These are phyloP conservation scores for Capra hircus DNA, from an alignment of 2,113 vertebrate genomes.

Conservation along the genomic window DNA sequence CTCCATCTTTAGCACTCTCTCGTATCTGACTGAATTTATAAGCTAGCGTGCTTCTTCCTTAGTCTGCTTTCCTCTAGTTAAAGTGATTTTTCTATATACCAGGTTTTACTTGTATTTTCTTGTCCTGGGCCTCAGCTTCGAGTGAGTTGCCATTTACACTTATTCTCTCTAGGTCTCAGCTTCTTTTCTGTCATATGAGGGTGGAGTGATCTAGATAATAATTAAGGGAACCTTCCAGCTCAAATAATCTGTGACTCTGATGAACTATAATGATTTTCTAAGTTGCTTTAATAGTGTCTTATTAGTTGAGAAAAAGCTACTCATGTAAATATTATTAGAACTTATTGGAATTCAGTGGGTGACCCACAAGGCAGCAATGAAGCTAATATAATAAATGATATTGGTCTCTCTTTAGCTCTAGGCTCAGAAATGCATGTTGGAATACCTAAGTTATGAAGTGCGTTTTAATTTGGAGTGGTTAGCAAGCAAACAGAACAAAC, in stretches of 20 bases:
- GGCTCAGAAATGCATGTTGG: not conserved
- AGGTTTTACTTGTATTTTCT: not conserved
- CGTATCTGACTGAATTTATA: not conserved
- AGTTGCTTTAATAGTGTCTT: slow-evolving; percentile 27
- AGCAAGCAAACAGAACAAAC: not conserved
- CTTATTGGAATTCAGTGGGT: not conserved
- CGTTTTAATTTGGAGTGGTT: slow-evolving; percentile 8
- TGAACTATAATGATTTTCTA: not conserved
- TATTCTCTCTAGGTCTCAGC: not conserved
- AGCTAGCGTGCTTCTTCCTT: not conserved
- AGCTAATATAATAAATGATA: not conserved
- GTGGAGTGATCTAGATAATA: not conserved
- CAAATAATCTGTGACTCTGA: not conserved
- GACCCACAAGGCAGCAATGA: not conserved
- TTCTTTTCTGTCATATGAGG: not conserved
- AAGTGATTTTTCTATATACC: not conserved
- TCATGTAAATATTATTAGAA: not conserved
- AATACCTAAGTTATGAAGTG: slow-evolving; percentile 5
- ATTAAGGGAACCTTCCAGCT: not conserved
- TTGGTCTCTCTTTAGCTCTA: not conserved
- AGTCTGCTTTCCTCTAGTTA: not conserved
- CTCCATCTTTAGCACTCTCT: not conserved
- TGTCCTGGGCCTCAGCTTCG: not conserved
- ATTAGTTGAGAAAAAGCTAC: not conserved
- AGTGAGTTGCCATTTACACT: not conserved